Percentiles rank a stretch among this genome's conserved stretches.
These are phyloP conservation scores for Caenorhabditis becei DNA, from an alignment of 2,888 invertebrate species.

Conservation along the genomic window DNA sequence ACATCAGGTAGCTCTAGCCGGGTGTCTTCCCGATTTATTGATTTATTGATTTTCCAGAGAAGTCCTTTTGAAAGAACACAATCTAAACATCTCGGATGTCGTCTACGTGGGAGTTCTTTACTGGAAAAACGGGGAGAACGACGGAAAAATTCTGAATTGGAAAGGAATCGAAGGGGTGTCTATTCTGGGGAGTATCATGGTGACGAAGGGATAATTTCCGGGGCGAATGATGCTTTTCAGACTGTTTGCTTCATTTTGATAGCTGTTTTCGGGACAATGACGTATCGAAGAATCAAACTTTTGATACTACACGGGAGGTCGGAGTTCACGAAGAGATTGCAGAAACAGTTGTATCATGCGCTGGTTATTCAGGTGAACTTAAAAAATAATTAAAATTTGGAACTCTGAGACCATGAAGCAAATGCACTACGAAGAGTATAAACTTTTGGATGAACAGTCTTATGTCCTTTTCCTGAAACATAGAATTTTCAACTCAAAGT, in stretches of 20 bases:
- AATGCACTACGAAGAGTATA: too few species aligned
- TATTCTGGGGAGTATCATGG: constrained; percentile 32
- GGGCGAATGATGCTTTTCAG: too few species aligned
- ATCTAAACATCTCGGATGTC: constrained; percentile 13
- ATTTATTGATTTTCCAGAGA: constrained; percentile 13
- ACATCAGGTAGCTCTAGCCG: constrained; percentile 18
- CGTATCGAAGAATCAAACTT: constrained; percentile 21
- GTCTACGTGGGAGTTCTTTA: constrained; percentile 32
- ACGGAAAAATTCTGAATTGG: not conserved
- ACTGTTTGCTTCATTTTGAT: constrained; percentile 31
- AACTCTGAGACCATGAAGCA: too few species aligned
- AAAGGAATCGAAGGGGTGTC: constrained; percentile 4
- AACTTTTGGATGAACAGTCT: too few species aligned
- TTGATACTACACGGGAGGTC: constrained; percentile 37
- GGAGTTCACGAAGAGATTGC: constrained; percentile 38
- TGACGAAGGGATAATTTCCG: too few species aligned
- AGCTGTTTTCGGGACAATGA: constrained; percentile 16
- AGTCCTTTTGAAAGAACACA: constrained; percentile 6
- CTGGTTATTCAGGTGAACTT: constrained; percentile 45
- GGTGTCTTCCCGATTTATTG: not conserved
- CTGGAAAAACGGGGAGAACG: constrained; percentile 8
- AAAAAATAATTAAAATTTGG: not conserved
- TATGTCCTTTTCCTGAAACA: too few species aligned
- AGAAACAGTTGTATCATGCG: constrained; percentile 45
- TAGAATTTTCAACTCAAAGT: too few species aligned